Conservation (phyloP, 2,888 invertebrate genomes). For the Theodoxus fluviatilis region DNA sequence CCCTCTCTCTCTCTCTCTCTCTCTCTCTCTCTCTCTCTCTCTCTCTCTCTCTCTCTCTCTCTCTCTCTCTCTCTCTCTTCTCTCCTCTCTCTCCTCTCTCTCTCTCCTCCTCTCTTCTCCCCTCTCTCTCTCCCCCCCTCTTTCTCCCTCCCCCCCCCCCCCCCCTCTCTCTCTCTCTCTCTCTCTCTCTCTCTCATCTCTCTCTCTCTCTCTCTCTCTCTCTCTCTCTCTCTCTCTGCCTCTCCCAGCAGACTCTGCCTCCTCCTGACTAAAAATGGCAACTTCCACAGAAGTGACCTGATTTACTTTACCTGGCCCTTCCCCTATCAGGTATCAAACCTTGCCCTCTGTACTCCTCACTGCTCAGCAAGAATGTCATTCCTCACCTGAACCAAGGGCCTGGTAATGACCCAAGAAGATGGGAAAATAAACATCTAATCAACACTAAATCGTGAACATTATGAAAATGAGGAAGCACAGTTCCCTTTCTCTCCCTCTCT, state of each 20-base stretch:
- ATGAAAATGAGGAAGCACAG: no score
- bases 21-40: not conserved
- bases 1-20: not conserved
- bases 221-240: constrained; percentile 1
- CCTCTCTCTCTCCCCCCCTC: not conserved
- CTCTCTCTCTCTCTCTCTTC: not conserved
- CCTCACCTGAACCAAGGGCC: no score
- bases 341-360: no score
- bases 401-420: no score
- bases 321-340: no score
- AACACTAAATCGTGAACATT: no score
- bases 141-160: not conserved
- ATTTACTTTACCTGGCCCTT: no score
- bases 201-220: constrained; percentile 20
- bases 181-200: not conserved
- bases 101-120: no score
- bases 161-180: constrained; percentile 7
- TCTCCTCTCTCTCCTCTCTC: not conserved
- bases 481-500: no score
- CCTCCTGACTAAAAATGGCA: not conserved
- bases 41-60: not conserved
- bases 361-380: no score
- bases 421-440: no score
- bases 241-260: not conserved
- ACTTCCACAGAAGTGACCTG: not conserved